Percentiles rank a stretch among this genome's conserved stretches.
Conservation (phyloP, 2,888 invertebrate genomes). For the Galeruca laticollis region DNA sequence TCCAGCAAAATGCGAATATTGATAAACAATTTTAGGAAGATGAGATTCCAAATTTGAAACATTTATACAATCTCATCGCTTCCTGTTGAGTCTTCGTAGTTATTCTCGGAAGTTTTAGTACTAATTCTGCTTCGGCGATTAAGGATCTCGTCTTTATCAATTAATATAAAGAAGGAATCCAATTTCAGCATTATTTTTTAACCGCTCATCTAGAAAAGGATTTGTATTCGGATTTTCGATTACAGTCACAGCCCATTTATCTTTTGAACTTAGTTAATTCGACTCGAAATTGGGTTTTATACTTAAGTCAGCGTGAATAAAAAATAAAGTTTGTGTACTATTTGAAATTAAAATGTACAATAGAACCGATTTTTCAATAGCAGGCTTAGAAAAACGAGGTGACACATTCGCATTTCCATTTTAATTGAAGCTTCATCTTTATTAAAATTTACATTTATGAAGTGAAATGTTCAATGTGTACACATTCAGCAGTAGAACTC, state of each 20-base stretch:
- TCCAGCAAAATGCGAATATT: background rate
- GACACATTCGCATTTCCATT: background rate
- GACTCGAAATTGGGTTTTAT: conserved; percentile 23
- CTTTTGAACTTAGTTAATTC: conserved; percentile 22
- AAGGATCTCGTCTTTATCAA: conserved; percentile 23
- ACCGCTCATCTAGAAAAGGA: conserved; percentile 21
- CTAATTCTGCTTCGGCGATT: conserved; percentile 22
- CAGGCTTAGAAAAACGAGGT: background rate
- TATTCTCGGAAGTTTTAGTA: conserved; percentile 11
- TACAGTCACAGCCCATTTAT: conserved; percentile 26
- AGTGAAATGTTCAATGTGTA: background rate
- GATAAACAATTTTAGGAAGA: background rate
- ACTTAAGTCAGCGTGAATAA: conserved; percentile 21
- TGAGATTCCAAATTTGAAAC: conserved; percentile 5
- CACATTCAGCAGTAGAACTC: too few relatives aligned
- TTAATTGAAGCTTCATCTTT: background rate
- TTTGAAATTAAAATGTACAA: conserved; percentile 3
- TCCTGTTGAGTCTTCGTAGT: background rate
- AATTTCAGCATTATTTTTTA: conserved; percentile 27
- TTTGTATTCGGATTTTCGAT: conserved; percentile 28
- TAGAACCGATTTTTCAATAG: background rate
- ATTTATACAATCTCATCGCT: conserved; percentile 1
- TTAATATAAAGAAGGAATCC: conserved; percentile 26
- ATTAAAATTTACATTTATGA: background rate
- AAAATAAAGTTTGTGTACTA: background rate